Percentiles rank a stretch among this genome's conserved stretches.
These are phyloP conservation scores for Carpatolechia fugitivella DNA, from an alignment of 2,888 invertebrate genomes.

Conservation along the genomic window DNA sequence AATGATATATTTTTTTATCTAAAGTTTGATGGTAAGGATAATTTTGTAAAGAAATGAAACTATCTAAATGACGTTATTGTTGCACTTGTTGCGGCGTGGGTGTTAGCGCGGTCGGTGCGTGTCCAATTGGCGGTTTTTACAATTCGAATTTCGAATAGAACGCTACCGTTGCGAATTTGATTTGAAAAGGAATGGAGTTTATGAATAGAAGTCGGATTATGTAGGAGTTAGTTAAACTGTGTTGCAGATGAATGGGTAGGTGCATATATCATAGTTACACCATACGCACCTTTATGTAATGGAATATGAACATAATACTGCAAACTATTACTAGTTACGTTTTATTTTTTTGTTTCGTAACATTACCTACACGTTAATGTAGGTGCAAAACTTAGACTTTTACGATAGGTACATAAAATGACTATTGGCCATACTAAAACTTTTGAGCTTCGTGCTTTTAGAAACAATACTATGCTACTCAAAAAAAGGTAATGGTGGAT, in stretches of 20 bases:
- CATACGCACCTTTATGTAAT: too few species aligned
- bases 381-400: too few species aligned
- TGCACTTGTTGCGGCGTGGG: constrained; percentile 63
- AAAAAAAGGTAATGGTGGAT: too few species aligned
- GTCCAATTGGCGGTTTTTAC: constrained; percentile 65
- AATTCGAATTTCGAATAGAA: constrained; percentile 56
- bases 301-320: too few species aligned
- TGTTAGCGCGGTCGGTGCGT: constrained; percentile 61
- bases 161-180: constrained; percentile 43
- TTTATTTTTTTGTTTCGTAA: too few species aligned
- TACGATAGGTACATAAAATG: too few species aligned
- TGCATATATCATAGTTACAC: too few species aligned
- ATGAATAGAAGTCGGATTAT: constrained; percentile 2
- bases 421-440: too few species aligned
- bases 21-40: not conserved
- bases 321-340: too few species aligned
- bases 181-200: not conserved
- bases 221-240: not conserved
- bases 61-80: constrained; percentile 57
- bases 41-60: constrained; percentile 13
- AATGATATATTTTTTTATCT: not conserved
- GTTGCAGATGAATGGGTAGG: not conserved
- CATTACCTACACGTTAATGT: too few species aligned
- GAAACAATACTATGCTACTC: too few species aligned
- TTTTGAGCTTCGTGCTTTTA: too few species aligned